Evolutionary conservation across 2,888 invertebrate genomes (phyloP).

Genomic region (Branchinecta sandiegonensis): DNA sequence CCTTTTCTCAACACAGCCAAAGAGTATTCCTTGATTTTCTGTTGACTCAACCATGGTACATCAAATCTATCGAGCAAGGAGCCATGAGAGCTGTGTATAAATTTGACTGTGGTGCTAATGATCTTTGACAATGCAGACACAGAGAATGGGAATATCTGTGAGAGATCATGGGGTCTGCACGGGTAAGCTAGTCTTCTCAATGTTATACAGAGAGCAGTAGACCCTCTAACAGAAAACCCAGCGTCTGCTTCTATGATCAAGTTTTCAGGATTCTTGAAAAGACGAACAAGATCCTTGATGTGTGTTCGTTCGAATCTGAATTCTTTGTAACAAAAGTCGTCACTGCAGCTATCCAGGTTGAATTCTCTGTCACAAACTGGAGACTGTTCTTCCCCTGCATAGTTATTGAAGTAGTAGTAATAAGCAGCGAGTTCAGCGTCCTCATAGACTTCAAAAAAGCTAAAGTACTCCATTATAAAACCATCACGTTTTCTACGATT

Average conservation of each 20-base stretch:
- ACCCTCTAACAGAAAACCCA: neutral
- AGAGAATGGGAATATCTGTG: neutral
- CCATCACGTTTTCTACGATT: no score
- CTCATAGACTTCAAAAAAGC: constrained; percentile 7
- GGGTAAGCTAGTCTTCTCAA: constrained; percentile 11
- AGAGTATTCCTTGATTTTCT: constrained; percentile 1
- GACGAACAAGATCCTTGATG: neutral
- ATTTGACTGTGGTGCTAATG: neutral
- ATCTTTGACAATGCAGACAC: constrained; percentile 5
- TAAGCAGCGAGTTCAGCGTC: neutral
- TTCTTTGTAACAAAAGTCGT: neutral
- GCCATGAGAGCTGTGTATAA: neutral
- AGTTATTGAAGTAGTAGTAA: neutral
- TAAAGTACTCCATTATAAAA: neutral
- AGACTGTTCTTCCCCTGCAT: neutral
- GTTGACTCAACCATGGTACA: neutral
- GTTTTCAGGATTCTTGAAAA: neutral
- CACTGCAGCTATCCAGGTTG: neutral
- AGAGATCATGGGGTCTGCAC: constrained; percentile 4
- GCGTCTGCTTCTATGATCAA: neutral
- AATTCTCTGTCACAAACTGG: neutral
- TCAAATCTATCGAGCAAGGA: neutral
- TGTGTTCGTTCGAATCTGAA: neutral
- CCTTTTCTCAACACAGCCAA: neutral
- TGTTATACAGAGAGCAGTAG: neutral